Evolutionary conservation across 2,113 vertebrate species (phyloP), one percentile per base, ranked within the genome.

Genomic region (Gymnocephalus cernua): DNA sequence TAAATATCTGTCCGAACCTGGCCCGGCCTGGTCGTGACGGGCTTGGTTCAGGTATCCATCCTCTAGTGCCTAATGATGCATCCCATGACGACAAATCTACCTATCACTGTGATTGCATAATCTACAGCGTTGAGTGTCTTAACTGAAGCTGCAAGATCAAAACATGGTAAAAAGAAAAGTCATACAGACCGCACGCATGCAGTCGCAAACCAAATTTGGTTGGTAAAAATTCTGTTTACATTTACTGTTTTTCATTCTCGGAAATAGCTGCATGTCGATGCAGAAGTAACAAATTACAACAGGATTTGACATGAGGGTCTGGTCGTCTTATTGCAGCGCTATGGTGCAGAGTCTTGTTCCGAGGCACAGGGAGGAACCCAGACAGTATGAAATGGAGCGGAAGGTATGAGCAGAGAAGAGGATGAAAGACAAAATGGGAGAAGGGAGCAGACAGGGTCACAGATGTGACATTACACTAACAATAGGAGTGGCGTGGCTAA

Each of bases 321-420:
- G 58, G n/a, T 74, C 41, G 0, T 61, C 74, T 62, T 76, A 27
- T 64, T 86, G 59, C 79, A 67, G 80, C 23, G 41, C 67, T 53
- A 7, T 4, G 23, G 48, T n/a, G 19, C 50, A 21, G 57, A 53
- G 73, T 44, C 57, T 57, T 23, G 86, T 80, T 69, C 91, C 78
- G 93, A 86, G 68, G n/a, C 8, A 91, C 81, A 79, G 88, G 66
- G 77, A 88, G 84, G 88, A 82, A 80, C 82, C 78, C 78, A 90
- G 68, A 92, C 93, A 90, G 85, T 86, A 88, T 93, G 94, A 93
- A 95, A 95, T 94, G 94, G 85, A 90, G 90, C 89, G 87, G 91
- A 95, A 95, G 93, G 80, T 92, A 93, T 90, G 76, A 78, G 89
- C 62, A 88, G 78, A 92, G 87, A 94, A 94, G 15, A 90, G 87